Conservation (phyloP, 2,888 invertebrate genomes). For the Pantelozetes paolii region DNA sequence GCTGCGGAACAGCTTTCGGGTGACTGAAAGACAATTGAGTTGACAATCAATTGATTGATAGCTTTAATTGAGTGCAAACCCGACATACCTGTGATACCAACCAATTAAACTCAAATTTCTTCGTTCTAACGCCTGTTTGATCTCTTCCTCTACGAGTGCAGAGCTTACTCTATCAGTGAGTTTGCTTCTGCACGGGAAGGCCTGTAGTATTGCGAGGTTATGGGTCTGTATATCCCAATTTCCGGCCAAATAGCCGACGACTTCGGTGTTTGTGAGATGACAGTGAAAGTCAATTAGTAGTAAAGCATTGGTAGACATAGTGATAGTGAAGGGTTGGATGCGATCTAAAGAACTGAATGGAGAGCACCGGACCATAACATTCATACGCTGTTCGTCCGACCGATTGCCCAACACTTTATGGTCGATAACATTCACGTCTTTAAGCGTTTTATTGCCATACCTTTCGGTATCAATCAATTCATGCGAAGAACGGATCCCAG, state of each 20-base stretch:
- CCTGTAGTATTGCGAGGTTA: slow-evolving; percentile 77
- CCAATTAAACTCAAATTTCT: slow-evolving; percentile 77
- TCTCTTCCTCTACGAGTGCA: slow-evolving; percentile 52
- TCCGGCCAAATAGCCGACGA: slow-evolving; percentile 92
- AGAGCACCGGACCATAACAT: slow-evolving; percentile 80
- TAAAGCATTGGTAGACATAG: slow-evolving; percentile 74
- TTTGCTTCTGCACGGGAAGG: slow-evolving; percentile 79
- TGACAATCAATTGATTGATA: neutral
- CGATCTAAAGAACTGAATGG: slow-evolving; percentile 81
- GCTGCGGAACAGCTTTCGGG: slow-evolving; percentile 71
- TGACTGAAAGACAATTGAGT: slow-evolving; percentile 55
- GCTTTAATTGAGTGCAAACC: neutral
- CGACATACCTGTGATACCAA: slow-evolving; percentile 73
- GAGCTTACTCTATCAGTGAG: slow-evolving; percentile 73
- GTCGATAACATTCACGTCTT: slow-evolving; percentile 39
- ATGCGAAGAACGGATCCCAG: neutral
- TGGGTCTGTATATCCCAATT: slow-evolving; percentile 91
- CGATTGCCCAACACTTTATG: slow-evolving; percentile 35
- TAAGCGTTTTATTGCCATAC: slow-evolving; percentile 19
- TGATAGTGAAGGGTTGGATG: slow-evolving; percentile 85
- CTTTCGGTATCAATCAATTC: neutral
- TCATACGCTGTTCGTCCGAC: slow-evolving; percentile 61
- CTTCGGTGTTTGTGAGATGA: slow-evolving; percentile 86
- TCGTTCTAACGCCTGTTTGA: slow-evolving; percentile 62
- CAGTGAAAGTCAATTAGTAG: slow-evolving; percentile 86